Conservation (phyloP, 2,888 invertebrate genomes). For the Hedychridium roseum region DNA sequence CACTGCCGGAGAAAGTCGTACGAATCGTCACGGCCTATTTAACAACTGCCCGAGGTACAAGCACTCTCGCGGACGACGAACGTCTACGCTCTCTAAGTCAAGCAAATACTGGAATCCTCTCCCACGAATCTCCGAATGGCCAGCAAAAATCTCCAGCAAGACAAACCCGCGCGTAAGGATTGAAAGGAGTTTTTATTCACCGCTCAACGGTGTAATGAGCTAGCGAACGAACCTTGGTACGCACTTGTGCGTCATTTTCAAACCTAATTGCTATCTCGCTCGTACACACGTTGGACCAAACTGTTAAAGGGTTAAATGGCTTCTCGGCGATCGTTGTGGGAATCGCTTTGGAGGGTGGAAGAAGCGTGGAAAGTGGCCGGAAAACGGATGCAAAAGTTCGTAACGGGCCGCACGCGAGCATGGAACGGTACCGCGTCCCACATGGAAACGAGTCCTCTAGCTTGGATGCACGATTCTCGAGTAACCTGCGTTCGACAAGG, state of each 20-base stretch:
- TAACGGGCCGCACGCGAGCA: conserved; percentile 33
- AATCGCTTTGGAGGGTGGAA: not conserved
- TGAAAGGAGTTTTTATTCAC: too few species aligned
- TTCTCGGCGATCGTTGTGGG: too few species aligned
- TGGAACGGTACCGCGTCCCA: conserved; percentile 47
- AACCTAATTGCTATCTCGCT: too few species aligned
- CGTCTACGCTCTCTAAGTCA: conserved; percentile 29
- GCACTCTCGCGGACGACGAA: conserved; percentile 8
- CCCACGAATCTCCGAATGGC: not conserved
- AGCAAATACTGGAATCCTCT: conserved; percentile 19
- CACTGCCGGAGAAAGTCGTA: conserved; percentile 51
- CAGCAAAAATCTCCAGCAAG: too few species aligned
- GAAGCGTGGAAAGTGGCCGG: conserved; percentile 3
- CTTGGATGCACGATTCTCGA: too few species aligned
- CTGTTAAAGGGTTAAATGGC: too few species aligned
- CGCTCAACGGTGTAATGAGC: too few species aligned
- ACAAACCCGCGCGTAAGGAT: too few species aligned
- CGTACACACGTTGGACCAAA: too few species aligned
- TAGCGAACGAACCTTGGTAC: too few species aligned
- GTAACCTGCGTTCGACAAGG: too few species aligned
- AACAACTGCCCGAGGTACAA: conserved; percentile 33
- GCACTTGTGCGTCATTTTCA: too few species aligned
- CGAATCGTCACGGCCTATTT: conserved; percentile 57
- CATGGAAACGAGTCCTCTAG: conserved; percentile 46
- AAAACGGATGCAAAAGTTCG: conserved; percentile 35